Conservation (phyloP, 2,888 invertebrate genomes). For the Odontocolon sp. region DNA sequence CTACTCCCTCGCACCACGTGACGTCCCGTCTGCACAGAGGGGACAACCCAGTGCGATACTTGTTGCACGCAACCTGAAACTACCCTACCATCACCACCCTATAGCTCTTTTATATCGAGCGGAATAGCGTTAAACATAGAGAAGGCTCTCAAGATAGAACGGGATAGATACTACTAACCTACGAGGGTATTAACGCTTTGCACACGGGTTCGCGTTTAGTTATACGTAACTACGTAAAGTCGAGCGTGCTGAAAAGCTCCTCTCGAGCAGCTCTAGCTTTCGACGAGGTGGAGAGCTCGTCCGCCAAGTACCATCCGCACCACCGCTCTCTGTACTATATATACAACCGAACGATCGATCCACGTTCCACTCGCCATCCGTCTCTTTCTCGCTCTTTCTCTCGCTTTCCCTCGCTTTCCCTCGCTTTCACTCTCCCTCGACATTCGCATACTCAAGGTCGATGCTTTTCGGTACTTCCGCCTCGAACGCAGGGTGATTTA, state of each 20-base stretch:
- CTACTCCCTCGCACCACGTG: slow-evolving; percentile 32
- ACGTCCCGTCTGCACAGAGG: slow-evolving; percentile 43
- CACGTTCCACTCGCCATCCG: slow-evolving; percentile 1
- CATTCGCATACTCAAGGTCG: slow-evolving; percentile 33
- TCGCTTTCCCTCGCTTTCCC: slow-evolving; percentile 5
- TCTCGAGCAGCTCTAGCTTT: background rate
- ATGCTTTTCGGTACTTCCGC: slow-evolving; percentile 24
- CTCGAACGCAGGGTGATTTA: background rate
- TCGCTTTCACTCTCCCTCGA: background rate
- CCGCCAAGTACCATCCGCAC: too few relatives aligned
- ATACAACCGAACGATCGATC: slow-evolving; percentile 62
- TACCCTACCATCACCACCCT: background rate
- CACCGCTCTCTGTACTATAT: too few relatives aligned
- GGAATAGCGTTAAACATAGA: background rate
- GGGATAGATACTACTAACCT: background rate
- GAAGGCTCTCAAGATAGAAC: background rate
- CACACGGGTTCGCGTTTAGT: background rate
- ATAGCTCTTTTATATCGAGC: background rate
- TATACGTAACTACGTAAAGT: background rate
- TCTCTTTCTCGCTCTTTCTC: slow-evolving; percentile 24
- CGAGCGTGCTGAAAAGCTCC: background rate
- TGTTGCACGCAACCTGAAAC: slow-evolving; percentile 67
- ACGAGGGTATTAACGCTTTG: background rate
- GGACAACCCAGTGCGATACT: slow-evolving; percentile 59
- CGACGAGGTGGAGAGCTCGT: background rate